Percentiles rank a stretch among this genome's conserved stretches.
Evolutionary conservation across 2,113 vertebrate genomes (phyloP).

Genomic region (Anser cygnoides): DNA sequence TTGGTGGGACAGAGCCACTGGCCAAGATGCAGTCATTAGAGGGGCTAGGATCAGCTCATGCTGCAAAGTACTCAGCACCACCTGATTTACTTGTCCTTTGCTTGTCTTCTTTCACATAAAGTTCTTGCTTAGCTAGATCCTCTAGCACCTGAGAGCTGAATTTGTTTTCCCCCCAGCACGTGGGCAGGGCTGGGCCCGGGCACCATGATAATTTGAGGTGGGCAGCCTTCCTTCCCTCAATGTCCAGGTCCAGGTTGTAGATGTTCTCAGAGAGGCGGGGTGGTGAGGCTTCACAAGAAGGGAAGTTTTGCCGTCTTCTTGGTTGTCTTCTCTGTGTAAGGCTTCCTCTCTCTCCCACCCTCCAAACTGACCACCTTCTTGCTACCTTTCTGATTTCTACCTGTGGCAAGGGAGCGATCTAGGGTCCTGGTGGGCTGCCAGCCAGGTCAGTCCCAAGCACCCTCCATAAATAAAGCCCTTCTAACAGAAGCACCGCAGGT

Average conservation of each 20-base stretch:
- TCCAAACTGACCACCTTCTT: not conserved
- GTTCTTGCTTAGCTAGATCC: not conserved
- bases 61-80: too few species aligned
- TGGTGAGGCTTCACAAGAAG: not conserved
- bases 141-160: not conserved
- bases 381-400: not conserved
- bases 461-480: not conserved
- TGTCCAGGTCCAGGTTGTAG: not conserved
- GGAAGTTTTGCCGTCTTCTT: not conserved
- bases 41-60: not conserved
- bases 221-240: not conserved
- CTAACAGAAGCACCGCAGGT: not conserved
- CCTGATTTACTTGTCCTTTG: not conserved
- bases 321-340: not conserved
- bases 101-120: not conserved
- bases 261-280: not conserved
- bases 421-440: not conserved
- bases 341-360: not conserved
- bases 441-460: not conserved
- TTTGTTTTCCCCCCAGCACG: not conserved
- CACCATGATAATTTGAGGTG: not conserved
- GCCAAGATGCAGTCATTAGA: not conserved
- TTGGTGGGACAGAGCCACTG: not conserved
- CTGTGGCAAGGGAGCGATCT: not conserved
- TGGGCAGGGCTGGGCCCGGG: not conserved